Conservation (phyloP, 2,113 vertebrate species). For the Entomyzon cyanotis region DNA sequence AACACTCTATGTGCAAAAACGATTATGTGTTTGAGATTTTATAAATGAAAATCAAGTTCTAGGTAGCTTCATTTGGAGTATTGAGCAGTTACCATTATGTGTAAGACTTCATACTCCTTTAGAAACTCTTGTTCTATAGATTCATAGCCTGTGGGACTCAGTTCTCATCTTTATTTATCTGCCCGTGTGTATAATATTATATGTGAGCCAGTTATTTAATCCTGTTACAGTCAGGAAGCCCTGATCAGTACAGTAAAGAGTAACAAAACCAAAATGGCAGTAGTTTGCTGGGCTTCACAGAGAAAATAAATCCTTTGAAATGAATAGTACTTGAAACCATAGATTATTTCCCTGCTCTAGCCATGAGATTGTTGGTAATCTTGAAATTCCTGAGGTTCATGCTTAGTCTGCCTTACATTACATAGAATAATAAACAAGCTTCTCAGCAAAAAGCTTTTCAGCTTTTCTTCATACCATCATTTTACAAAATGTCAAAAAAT, state of each 20-base stretch:
- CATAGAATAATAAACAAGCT: neutral
- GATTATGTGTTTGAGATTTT: neutral
- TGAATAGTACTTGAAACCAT: neutral
- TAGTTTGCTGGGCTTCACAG: neutral
- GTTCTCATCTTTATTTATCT: neutral
- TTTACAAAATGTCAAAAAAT: neutral
- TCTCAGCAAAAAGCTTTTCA: neutral
- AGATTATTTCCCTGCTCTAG: neutral
- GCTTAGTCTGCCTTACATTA: neutral
- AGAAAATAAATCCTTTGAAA: neutral
- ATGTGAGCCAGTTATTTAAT: neutral
- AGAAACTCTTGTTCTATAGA: neutral
- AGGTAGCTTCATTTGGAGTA: neutral
- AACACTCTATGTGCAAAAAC: neutral
- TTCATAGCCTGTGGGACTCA: neutral
- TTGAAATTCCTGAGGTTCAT: neutral
- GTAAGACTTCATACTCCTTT: neutral
- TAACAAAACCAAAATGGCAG: neutral
- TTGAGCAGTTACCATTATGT: rapidly evolving
- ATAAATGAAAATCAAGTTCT: neutral
- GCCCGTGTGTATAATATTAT: neutral
- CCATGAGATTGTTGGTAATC: neutral
- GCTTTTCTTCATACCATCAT: neutral
- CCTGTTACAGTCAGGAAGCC: neutral
- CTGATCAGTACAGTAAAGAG: neutral